These are phyloP conservation scores for Rhizomys pruinosus DNA, from an alignment of 2,113 vertebrate species.

Conservation along the genomic window DNA sequence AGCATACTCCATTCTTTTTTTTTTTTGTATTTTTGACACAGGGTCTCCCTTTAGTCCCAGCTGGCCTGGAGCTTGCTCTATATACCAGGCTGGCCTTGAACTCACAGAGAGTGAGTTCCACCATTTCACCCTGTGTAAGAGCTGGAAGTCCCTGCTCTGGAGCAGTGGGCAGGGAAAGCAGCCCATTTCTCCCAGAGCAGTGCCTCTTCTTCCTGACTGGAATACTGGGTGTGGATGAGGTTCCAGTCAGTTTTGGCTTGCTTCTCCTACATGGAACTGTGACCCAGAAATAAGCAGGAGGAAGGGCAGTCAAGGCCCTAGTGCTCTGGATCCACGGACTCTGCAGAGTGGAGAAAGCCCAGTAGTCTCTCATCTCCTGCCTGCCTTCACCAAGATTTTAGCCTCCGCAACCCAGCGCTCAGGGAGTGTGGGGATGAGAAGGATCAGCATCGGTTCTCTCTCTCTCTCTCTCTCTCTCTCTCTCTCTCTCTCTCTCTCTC, in stretches of 20 bases:
- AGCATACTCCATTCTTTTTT: too few species aligned
- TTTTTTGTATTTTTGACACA: too few species aligned
- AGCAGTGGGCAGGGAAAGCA: background rate
- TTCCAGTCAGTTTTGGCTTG: background rate
- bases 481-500: background rate
- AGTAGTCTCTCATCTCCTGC: background rate
- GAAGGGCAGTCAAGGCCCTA: background rate
- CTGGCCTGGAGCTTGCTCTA: too few species aligned
- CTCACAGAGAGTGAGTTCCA: too few species aligned
- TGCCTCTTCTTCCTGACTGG: background rate
- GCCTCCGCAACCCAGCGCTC: background rate
- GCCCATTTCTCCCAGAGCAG: background rate
- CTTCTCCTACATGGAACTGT: background rate
- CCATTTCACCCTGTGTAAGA: background rate
- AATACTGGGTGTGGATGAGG: background rate
- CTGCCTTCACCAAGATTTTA: background rate
- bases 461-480: background rate
- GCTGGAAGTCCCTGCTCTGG: background rate
- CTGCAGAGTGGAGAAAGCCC: background rate
- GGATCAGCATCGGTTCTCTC: background rate
- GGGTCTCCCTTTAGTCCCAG: too few species aligned
- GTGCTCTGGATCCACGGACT: background rate
- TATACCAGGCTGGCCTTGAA: too few species aligned
- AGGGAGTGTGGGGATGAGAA: background rate
- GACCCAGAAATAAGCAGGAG: background rate